A percentile compares a stretch with the other conserved stretches of the same genome.
These are phyloP conservation scores for Anoura caudifer DNA, from an alignment of 2,113 vertebrate genomes.

Conservation along the genomic window DNA sequence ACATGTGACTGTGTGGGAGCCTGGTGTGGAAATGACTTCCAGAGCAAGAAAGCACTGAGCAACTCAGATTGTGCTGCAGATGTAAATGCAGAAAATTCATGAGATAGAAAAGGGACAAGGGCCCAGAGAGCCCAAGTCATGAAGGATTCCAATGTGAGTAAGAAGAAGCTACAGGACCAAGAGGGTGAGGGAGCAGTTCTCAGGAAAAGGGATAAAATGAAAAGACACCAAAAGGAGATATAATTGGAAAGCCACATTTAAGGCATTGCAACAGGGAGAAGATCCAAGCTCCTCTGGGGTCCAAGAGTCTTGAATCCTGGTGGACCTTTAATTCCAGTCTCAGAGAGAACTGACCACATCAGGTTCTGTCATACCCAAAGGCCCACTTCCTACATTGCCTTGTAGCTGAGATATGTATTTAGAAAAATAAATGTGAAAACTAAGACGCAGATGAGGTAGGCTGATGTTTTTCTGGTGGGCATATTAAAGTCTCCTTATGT, in stretches of 20 bases:
- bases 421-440: neutral
- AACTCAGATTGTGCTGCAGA: neutral
- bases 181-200: neutral
- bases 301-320: neutral
- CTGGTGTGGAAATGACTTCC: neutral
- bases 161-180: neutral
- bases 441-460: neutral
- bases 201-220: neutral
- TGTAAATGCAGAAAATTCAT: neutral
- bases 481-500: conserved; percentile 45
- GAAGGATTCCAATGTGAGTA: neutral
- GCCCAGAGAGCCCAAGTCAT: neutral
- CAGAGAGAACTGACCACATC: neutral
- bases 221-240: neutral
- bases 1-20: neutral
- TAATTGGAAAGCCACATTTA: neutral
- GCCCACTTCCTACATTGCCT: neutral
- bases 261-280: neutral
- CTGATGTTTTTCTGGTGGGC: conserved; percentile 33
- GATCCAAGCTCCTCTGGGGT: neutral
- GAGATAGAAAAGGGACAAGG: neutral
- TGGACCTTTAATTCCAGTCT: neutral
- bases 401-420: neutral
- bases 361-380: neutral
- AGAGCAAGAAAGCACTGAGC: neutral